Percentiles rank a stretch among this genome's conserved stretches.
phyloP scores from a whole-genome alignment of 2,888 invertebrate species.

The Drosophila fungiperda region DNA sequence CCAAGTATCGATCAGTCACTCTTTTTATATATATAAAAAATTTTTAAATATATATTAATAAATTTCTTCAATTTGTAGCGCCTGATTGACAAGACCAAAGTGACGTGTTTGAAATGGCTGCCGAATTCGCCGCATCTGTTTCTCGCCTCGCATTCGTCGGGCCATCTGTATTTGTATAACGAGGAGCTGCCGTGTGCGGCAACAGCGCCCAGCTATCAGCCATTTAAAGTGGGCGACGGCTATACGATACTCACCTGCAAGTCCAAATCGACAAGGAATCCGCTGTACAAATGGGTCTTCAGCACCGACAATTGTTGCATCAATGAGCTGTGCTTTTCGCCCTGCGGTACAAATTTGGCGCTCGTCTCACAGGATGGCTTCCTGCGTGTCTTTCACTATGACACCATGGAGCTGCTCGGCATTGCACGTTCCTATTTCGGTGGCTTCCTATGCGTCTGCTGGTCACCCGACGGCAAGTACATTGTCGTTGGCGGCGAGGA shows the following conservation, averaged over 20 bases:
- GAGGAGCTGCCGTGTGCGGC: slow-evolving; percentile 96
- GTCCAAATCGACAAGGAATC: slow-evolving; percentile 97
- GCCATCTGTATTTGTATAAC: slow-evolving; percentile 98
- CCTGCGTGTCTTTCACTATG: slow-evolving; percentile 97
- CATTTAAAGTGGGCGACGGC: slow-evolving; percentile 97
- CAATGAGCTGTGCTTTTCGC: slow-evolving; percentile 99
- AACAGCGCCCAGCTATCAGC: slow-evolving; percentile 96
- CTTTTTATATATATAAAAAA: not conserved
- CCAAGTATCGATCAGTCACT: not conserved
- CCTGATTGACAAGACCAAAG: slow-evolving; percentile 85
- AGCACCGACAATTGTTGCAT: slow-evolving; percentile 93
- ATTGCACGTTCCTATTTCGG: slow-evolving; percentile 98
- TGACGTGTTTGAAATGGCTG: slow-evolving; percentile 99
- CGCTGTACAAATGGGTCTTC: slow-evolving; percentile 95
- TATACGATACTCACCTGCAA: slow-evolving; percentile 98
- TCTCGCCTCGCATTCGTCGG: slow-evolving; percentile 97
- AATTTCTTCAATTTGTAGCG: slow-evolving; percentile 71
- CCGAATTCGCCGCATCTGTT: slow-evolving; percentile 97
- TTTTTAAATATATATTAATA: not conserved
- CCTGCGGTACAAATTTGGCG: slow-evolving; percentile 96
- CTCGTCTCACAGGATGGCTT: slow-evolving; percentile 98
- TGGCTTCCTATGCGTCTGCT: slow-evolving; percentile 98
- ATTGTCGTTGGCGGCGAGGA: slow-evolving; percentile 99
- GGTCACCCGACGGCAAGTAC: slow-evolving; percentile 98
- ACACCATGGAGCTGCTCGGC: slow-evolving; percentile 98